Conservation (phyloP, 1,140 invertebrate species). For the Sipha flava region DNA sequence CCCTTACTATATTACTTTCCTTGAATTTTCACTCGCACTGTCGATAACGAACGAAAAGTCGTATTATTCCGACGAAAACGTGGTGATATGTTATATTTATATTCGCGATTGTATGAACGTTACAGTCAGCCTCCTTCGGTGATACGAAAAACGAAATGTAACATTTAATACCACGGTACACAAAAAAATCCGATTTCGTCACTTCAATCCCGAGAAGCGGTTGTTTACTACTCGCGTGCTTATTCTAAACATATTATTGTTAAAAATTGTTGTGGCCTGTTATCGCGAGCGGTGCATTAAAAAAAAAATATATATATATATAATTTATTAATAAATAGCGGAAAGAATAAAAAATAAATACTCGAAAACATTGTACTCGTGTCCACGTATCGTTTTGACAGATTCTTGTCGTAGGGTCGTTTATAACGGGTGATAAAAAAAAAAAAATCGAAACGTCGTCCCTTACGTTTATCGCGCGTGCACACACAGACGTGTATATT, state of each 20-base stretch:
- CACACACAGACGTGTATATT: background rate
- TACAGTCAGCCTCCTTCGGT: too few species aligned
- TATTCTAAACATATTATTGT: conserved; percentile 1
- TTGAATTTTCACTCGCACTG: too few species aligned
- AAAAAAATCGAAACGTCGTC: background rate
- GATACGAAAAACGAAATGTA: too few species aligned
- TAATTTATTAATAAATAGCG: background rate
- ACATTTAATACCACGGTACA: background rate
- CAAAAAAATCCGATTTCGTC: background rate
- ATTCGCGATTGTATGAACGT: background rate
- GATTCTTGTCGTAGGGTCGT: background rate
- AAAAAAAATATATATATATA: background rate
- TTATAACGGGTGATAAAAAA: too few species aligned
- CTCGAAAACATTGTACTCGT: background rate
- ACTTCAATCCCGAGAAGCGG: background rate
- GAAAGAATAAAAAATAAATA: background rate
- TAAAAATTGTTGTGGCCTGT: background rate
- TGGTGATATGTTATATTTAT: background rate
- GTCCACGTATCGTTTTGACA: background rate
- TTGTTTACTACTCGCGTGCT: background rate
- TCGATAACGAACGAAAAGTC: too few species aligned
- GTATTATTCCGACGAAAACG: background rate
- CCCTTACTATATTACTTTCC: too few species aligned
- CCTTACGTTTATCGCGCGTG: background rate
- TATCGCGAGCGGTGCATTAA: background rate